Evolutionary conservation across 2,113 vertebrate species (phyloP).

Genomic region (Ctenodactylus gundi): DNA sequence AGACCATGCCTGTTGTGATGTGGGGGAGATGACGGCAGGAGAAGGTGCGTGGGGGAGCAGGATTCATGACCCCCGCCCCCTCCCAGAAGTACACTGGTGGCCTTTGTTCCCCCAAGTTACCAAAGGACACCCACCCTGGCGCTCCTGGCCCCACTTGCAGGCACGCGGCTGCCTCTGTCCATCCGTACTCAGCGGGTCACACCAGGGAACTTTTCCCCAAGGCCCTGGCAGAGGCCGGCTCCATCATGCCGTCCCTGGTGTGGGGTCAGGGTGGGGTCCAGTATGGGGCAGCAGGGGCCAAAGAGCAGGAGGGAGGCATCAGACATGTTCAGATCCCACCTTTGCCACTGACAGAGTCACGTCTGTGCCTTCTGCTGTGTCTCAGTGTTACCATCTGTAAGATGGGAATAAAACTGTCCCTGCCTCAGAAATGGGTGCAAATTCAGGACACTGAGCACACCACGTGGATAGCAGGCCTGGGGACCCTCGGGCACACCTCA

Average conservation of each 20-base stretch:
- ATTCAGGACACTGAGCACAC: no score
- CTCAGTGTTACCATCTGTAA: not conserved
- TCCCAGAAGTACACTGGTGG: not conserved
- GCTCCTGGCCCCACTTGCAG: not conserved
- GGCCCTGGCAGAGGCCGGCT: not conserved
- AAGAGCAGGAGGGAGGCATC: no score
- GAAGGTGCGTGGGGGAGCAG: not conserved
- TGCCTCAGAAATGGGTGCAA: not conserved
- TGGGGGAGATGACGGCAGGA: not conserved
- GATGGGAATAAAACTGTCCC: not conserved
- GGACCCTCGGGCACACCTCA: no score
- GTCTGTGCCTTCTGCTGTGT: not conserved
- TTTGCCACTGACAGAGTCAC: not conserved
- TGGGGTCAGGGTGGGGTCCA: not conserved
- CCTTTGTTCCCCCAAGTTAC: not conserved
- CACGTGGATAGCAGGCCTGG: not conserved
- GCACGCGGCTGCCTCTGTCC: no score
- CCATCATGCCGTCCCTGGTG: not conserved
- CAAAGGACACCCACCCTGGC: not conserved
- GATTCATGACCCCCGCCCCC: not conserved
- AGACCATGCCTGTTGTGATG: rapidly evolving
- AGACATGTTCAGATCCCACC: not conserved
- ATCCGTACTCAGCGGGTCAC: not conserved
- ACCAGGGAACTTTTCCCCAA: not conserved
- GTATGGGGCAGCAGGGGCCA: not conserved